These are phyloP conservation scores for Suricata suricatta DNA, from an alignment of 2,113 vertebrate genomes.

Conservation along the genomic window DNA sequence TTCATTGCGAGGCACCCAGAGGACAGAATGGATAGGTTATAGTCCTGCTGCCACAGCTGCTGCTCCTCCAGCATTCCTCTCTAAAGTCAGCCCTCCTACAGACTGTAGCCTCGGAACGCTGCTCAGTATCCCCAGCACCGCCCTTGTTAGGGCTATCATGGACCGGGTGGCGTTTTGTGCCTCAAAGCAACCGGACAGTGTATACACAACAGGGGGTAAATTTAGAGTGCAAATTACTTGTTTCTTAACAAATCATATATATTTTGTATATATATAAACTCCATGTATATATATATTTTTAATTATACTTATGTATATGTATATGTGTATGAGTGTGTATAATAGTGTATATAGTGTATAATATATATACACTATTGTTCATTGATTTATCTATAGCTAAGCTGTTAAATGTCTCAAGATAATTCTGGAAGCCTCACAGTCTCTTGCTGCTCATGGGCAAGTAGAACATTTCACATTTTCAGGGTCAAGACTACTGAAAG, in stretches of 20 bases:
- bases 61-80: neutral
- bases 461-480: neutral
- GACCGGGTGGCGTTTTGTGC: neutral
- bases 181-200: neutral
- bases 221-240: neutral
- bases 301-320: neutral
- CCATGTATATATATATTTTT: neutral
- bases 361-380: neutral
- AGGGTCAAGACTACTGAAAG: neutral
- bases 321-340: neutral
- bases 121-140: neutral
- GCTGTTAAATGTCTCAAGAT: neutral
- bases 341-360: neutral
- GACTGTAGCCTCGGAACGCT: neutral
- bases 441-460: neutral
- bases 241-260: neutral
- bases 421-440: neutral
- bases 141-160: rapidly evolving
- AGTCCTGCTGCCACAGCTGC: neutral
- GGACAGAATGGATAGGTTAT: neutral
- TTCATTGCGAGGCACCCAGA: neutral
- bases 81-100: neutral
- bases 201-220: neutral
- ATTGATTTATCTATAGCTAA: neutral
- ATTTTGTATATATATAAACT: neutral